These are phyloP conservation scores for Acanthochromis polyacanthus DNA, from an alignment of 2,113 vertebrate genomes.

Conservation along the genomic window DNA sequence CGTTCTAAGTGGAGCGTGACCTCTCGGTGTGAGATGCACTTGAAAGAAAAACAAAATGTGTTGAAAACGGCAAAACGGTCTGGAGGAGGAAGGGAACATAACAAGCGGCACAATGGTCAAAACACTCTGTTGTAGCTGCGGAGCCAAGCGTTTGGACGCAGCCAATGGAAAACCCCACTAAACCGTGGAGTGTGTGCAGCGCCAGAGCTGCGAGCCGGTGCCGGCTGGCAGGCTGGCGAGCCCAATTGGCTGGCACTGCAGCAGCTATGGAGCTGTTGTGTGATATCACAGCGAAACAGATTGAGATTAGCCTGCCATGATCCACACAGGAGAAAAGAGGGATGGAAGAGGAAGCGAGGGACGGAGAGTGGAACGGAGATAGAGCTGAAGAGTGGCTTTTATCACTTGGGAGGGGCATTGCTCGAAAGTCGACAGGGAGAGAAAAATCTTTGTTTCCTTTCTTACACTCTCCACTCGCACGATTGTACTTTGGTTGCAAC, in stretches of 20 bases:
- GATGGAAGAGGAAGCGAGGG: constrained; percentile 37
- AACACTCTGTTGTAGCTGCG: constrained; percentile 7
- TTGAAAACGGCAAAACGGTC: neutral
- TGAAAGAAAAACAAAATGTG: constrained; percentile 20
- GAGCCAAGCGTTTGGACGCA: constrained; percentile 38
- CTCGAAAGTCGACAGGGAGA: constrained; percentile 33
- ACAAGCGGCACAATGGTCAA: constrained; percentile 12
- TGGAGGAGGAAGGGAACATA: neutral
- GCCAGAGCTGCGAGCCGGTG: constrained; percentile 37
- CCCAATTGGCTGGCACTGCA: constrained; percentile 63
- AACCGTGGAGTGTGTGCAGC: constrained; percentile 1
- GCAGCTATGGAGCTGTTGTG: constrained; percentile 69
- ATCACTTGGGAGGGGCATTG: constrained; percentile 28
- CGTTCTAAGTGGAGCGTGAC: constrained; percentile 16
- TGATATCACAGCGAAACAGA: constrained; percentile 83
- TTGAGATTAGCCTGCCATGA: constrained; percentile 80
- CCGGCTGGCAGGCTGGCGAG: constrained; percentile 51
- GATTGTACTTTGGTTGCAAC: constrained; percentile 21
- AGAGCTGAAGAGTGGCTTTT: constrained; percentile 39
- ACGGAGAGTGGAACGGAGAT: constrained; percentile 30
- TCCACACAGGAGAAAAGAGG: constrained; percentile 67
- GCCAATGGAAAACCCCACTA: constrained; percentile 43
- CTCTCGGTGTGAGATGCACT: constrained; percentile 2
- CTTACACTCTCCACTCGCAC: constrained; percentile 28
- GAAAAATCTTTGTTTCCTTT: constrained; percentile 24